Conservation (phyloP, 2,888 invertebrate genomes). For the Troides helena region DNA sequence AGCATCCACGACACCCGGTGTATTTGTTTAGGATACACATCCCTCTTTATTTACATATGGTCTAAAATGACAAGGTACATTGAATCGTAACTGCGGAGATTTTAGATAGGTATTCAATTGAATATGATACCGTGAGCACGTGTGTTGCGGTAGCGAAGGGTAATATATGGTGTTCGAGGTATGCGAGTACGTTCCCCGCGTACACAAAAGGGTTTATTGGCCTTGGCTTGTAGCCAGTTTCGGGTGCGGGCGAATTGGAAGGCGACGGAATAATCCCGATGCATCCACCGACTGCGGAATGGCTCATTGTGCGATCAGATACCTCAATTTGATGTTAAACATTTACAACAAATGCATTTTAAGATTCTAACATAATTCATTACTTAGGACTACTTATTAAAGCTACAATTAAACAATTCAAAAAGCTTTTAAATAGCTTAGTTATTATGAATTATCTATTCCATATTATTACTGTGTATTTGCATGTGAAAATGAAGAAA, state of each 20-base stretch:
- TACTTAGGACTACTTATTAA: neutral
- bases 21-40: constrained; percentile 73
- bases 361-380: neutral
- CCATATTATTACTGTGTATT: neutral
- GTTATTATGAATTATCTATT: neutral
- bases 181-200: constrained; percentile 40
- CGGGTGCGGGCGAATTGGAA: constrained; percentile 57
- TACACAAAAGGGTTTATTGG: constrained; percentile 68
- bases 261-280: constrained; percentile 50
- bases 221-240: constrained; percentile 71
- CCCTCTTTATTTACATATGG: constrained; percentile 66
- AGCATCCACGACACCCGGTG: constrained; percentile 63
- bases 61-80: constrained; percentile 42
- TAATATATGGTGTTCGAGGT: constrained; percentile 48
- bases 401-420: neutral
- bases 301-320: constrained; percentile 28
- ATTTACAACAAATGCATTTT: neutral
- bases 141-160: constrained; percentile 43
- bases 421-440: neutral
- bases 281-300: constrained; percentile 33
- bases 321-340: constrained; percentile 10
- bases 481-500: too few species aligned
- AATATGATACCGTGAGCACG: constrained; percentile 37
- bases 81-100: constrained; percentile 45
- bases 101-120: constrained; percentile 52